Percentiles rank a stretch among this genome's conserved stretches.
Evolutionary conservation across 2,797 vertebrate species (phyloP).

Genomic region (Sternotherus odoratus): DNA sequence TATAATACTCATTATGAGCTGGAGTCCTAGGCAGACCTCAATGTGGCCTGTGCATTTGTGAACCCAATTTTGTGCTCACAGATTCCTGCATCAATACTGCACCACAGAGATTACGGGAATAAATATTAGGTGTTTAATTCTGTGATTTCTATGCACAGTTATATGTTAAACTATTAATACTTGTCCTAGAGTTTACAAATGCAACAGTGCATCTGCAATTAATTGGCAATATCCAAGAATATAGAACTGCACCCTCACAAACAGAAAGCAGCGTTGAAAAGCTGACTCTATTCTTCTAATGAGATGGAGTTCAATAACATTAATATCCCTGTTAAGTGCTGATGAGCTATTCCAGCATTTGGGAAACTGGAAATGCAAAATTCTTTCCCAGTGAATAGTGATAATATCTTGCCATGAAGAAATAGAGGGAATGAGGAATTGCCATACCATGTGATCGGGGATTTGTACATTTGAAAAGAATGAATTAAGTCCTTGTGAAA

Average conservation of each 20-base stretch:
- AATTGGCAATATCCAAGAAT: not conserved
- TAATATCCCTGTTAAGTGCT: slow-evolving; percentile 15
- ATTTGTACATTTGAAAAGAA: slow-evolving; percentile 47
- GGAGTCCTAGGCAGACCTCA: not conserved
- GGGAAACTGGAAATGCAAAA: slow-evolving; percentile 62
- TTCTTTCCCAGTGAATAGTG: slow-evolving; percentile 66
- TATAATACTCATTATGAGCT: not conserved
- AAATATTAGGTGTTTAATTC: not conserved
- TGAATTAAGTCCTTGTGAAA: slow-evolving; percentile 61
- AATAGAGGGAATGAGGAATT: slow-evolving; percentile 55
- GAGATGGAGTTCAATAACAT: not conserved
- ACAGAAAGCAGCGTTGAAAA: slow-evolving; percentile 15
- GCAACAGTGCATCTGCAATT: not conserved
- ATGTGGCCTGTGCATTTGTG: not conserved
- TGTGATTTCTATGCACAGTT: not conserved
- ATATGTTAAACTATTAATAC: not conserved
- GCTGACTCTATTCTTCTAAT: slow-evolving; percentile 10
- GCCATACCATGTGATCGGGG: slow-evolving; percentile 66
- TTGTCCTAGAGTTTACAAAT: not conserved
- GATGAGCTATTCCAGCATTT: slow-evolving; percentile 45
- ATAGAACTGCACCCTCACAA: not conserved
- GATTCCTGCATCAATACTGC: not conserved
- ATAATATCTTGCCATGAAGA: slow-evolving; percentile 31
- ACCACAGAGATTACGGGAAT: not conserved
- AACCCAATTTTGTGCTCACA: not conserved